A percentile compares a stretch with the other conserved stretches of the same genome.
These are phyloP conservation scores for Harpalus rufipes DNA, from an alignment of 2,888 invertebrate species.

Conservation along the genomic window DNA sequence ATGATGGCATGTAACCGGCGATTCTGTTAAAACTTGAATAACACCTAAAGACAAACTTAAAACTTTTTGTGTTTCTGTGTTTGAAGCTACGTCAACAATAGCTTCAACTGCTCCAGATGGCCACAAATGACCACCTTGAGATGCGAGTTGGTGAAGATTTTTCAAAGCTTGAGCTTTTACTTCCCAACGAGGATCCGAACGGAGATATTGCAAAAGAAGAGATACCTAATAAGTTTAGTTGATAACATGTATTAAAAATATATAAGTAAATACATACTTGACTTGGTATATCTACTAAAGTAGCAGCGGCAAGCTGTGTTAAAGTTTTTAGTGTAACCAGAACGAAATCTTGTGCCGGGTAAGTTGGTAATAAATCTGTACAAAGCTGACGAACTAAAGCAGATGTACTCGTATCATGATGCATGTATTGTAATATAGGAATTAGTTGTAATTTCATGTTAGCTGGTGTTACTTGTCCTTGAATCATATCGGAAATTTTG, in stretches of 20 bases:
- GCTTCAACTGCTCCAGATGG: conserved; percentile 79
- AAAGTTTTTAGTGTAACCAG: conserved; percentile 91
- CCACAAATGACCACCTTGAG: conserved; percentile 89
- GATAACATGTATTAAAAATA: conserved; percentile 5
- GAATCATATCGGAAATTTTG: conserved; percentile 96
- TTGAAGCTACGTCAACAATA: conserved; percentile 74
- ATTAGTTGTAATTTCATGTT: conserved; percentile 94
- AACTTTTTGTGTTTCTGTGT: conserved; percentile 73
- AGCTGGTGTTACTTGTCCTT: conserved; percentile 93
- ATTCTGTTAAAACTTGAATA: conserved; percentile 81
- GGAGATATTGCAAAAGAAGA: conserved; percentile 84
- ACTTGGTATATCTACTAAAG: conserved; percentile 93
- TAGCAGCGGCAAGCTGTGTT: conserved; percentile 92
- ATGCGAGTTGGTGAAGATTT: conserved; percentile 84
- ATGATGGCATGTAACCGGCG: conserved; percentile 82
- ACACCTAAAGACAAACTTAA: conserved; percentile 74
- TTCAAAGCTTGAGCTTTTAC: conserved; percentile 85
- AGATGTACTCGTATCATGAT: conserved; percentile 85
- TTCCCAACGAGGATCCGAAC: conserved; percentile 84
- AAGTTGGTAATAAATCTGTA: conserved; percentile 85
- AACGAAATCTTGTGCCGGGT: conserved; percentile 89
- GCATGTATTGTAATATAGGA: conserved; percentile 94
- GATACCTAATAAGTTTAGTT: conserved; percentile 74
- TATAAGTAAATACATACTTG: conserved; percentile 80
- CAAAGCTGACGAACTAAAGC: conserved; percentile 86